These are phyloP conservation scores for Chymomyza amoena DNA, from an alignment of 2,888 invertebrate genomes.

Conservation along the genomic window DNA sequence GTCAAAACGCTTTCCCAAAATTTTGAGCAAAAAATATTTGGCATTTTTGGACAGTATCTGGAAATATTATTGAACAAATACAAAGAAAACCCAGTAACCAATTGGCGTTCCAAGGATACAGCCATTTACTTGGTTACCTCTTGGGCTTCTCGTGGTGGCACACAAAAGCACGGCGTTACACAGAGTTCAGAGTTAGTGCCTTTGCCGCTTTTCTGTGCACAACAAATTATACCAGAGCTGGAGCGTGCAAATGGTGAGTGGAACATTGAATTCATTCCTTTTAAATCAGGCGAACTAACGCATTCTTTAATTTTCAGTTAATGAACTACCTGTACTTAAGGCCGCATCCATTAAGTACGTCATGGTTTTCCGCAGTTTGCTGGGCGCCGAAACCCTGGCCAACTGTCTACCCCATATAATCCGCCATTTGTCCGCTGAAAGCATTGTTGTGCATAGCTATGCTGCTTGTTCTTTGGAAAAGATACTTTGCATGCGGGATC, in stretches of 20 bases:
- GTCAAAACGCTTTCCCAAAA: conserved; percentile 93
- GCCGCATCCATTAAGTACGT: conserved; percentile 98
- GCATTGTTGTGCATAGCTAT: conserved; percentile 95
- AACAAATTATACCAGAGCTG: conserved; percentile 92
- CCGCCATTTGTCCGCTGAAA: conserved; percentile 86
- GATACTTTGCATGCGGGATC: conserved; percentile 86
- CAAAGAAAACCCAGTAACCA: conserved; percentile 84
- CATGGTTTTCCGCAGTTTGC: conserved; percentile 95
- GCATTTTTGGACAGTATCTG: conserved; percentile 92
- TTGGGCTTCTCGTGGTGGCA: conserved; percentile 92
- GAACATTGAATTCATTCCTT: background rate
- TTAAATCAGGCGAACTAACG: background rate
- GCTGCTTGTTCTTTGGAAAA: conserved; percentile 95
- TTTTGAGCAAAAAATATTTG: conserved; percentile 92
- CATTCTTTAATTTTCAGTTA: conserved; percentile 81
- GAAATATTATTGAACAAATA: conserved; percentile 84
- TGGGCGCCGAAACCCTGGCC: conserved; percentile 88
- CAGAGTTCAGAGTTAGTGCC: conserved; percentile 94
- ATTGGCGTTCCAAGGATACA: conserved; percentile 97
- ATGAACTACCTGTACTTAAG: conserved; percentile 93
- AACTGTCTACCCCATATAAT: conserved; percentile 89
- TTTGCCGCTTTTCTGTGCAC: conserved; percentile 91
- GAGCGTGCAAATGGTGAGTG: conserved; percentile 84
- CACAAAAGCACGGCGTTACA: conserved; percentile 94
- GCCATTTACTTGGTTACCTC: conserved; percentile 98